Base-by-base conservation (phyloP, 2,888 invertebrate species). In the Spilosoma lubricipeda region DNA sequence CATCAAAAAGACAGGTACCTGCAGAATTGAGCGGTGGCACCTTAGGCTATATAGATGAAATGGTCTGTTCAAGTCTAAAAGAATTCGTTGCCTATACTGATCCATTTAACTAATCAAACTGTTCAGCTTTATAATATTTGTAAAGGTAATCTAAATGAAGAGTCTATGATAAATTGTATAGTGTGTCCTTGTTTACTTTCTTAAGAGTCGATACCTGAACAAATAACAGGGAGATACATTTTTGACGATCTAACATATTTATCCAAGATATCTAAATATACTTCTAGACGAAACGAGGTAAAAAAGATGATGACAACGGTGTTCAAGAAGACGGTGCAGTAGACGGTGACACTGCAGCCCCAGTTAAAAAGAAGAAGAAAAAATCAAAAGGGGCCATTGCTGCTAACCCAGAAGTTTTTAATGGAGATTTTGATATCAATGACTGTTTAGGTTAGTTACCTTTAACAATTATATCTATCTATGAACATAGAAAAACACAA, bases 341-440 rank as follows among this genome's bases (percentile, higher is more conserved):
- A 0, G 94, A 93, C 1, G 89, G 88, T 0, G 93, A 92, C 3
- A 67, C 72, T 0, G 84, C 88, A 0, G 91, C 88, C 0, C 90
- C 89, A 0, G 80, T 78, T 20, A 93, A 93, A 79, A 95, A 93
- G 83, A 95, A 94, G 81, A 95, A 95, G 81, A 95, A 95, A 70
- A 89, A 87, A n/a, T 85, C 92, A 0, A 93, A 92, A 77, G 93
- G 95, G 0, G 95, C 94, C 45, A 88, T 94, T 2, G 92, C 93
- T 2, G 73, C 92, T 8, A 94, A 95, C 76, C 93, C 94, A 20
- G 94, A 94, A 0, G 86, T 89, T 0, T 91, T 95, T 63, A 95
- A 95, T 79, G 95, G 94, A 27, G 95, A 95, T 71, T 95, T 94
- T 83, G 95, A 95, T 77, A 84, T 92, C 13, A 94, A 93, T 81